Evolutionary conservation across 2,113 vertebrate genomes (phyloP), one percentile per base, ranked within the genome.

Genomic region (Mola mola): DNA sequence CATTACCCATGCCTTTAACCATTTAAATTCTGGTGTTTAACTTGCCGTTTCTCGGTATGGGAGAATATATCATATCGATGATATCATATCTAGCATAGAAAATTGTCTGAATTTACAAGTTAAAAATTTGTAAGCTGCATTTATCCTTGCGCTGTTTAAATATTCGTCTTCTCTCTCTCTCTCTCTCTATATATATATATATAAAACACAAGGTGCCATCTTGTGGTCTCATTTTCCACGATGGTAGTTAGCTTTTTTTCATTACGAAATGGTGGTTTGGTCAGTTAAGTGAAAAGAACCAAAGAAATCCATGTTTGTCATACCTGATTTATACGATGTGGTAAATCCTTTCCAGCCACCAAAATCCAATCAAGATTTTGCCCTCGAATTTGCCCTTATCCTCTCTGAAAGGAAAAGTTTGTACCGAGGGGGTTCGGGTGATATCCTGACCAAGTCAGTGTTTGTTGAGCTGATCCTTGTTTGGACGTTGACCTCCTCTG

Each of bases 271-370:
- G 78, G 78, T 61, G 75, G 72, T 90, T 84, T 72, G 75, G 77
- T 88, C 78, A 89, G 84, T 76, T 74, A 90, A 87, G 77, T 79
- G 77, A 21, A 28, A 88, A 89, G 86, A 85, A 68, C 72, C 79
- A 88, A 90, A 90, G 16, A 81, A 72, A 88, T 91, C 75, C 72
- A 87, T 92, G 90, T 92, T 92, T 92, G 89, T 91, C 93, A 91
- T 98, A 98, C 96, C 96, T 96, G 95, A 92, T 94, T 91, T 91
- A 92, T 91, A 88, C 85, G 89, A 93, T 79, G 70, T 75, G 85
- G 75, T 92, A 91, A 93, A 93, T 94, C 93, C 92, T 93, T 87
- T 90, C 80, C 89, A 90, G 89, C 82, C 89, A 85, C 86, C 89
- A 81, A 89, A 92, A 94, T 94, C 94, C 94, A 94, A 84, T 91